Conservation (phyloP, 2,113 vertebrate genomes). For the Megaleporinus macrocephalus region DNA sequence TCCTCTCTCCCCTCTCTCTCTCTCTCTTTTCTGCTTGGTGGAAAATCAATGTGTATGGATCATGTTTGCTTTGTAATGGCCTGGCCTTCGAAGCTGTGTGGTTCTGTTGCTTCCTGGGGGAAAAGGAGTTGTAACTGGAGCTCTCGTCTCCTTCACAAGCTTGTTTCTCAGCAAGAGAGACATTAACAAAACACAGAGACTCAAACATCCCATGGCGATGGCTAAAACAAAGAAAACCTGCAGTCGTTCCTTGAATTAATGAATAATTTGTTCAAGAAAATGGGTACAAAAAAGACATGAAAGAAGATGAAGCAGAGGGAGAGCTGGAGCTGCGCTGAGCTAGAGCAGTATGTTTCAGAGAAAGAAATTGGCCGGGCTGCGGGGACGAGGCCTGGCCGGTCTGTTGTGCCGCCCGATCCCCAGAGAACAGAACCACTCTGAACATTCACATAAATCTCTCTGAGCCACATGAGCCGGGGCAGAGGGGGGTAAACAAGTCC, state of each 20-base stretch:
- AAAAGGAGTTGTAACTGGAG: slow-evolving; percentile 67
- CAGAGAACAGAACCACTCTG: background rate
- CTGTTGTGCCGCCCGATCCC: background rate
- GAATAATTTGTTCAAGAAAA: background rate
- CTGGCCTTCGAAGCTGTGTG: slow-evolving; percentile 50
- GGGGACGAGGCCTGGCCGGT: background rate
- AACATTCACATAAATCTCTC: background rate
- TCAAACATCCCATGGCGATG: background rate
- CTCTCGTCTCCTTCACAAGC: slow-evolving; percentile 38
- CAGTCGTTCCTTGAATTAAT: background rate
- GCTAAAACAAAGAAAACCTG: background rate
- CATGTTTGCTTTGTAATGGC: slow-evolving; percentile 73
- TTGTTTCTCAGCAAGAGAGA: slow-evolving; percentile 31
- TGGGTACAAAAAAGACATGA: background rate
- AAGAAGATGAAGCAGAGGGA: background rate
- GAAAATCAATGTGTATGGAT: slow-evolving; percentile 77
- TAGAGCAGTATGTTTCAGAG: background rate
- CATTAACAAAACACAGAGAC: slow-evolving; percentile 24
- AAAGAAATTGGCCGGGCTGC: background rate
- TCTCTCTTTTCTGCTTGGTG: slow-evolving; percentile 36
- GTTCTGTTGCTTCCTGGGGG: slow-evolving; percentile 65
- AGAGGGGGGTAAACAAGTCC: background rate
- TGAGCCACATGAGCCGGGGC: background rate
- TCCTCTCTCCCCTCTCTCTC: background rate
- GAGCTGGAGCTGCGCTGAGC: background rate